phyloP scores from a whole-genome alignment of 2,797 vertebrate genomes.

The Knipowitschia caucasica region DNA sequence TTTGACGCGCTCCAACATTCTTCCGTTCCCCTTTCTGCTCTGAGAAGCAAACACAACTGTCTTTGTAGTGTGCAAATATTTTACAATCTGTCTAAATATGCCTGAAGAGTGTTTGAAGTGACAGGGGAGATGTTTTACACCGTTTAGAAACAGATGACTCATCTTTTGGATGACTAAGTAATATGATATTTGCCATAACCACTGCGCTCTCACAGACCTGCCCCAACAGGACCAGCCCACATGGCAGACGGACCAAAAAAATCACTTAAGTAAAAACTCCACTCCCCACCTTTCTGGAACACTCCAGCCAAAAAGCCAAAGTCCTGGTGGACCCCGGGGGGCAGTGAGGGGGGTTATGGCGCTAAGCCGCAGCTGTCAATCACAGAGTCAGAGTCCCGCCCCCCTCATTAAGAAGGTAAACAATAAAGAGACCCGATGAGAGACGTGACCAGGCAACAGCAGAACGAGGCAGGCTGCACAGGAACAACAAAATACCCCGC shows the following conservation, averaged over 20 bases:
- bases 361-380: conserved; percentile 83
- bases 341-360: conserved; percentile 56
- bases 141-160: conserved; percentile 26
- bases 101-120: conserved; percentile 3
- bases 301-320: conserved; percentile 80
- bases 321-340: conserved; percentile 66
- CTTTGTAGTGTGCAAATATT: conserved; percentile 28
- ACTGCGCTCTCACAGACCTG: conserved; percentile 43
- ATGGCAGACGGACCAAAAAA: conserved; percentile 16
- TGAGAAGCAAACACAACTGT: conserved; percentile 39
- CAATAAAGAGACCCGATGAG: conserved; percentile 92
- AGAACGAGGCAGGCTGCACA: conserved; percentile 74
- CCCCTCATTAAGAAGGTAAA: conserved; percentile 99
- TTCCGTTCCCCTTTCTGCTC: conserved; percentile 28
- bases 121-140: background rate
- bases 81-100: conserved; percentile 33
- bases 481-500: conserved; percentile 65
- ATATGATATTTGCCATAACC: conserved; percentile 31
- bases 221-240: conserved; percentile 37
- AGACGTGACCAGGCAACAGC: conserved; percentile 87
- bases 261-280: conserved; percentile 31
- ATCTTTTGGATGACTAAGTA: conserved; percentile 23
- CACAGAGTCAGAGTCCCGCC: conserved; percentile 85
- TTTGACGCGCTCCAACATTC: conserved; percentile 55
- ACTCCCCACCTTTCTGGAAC: conserved; percentile 40